Base-by-base conservation (phyloP, 1,140 invertebrate genomes). In the Dreissena rostriformis region DNA sequence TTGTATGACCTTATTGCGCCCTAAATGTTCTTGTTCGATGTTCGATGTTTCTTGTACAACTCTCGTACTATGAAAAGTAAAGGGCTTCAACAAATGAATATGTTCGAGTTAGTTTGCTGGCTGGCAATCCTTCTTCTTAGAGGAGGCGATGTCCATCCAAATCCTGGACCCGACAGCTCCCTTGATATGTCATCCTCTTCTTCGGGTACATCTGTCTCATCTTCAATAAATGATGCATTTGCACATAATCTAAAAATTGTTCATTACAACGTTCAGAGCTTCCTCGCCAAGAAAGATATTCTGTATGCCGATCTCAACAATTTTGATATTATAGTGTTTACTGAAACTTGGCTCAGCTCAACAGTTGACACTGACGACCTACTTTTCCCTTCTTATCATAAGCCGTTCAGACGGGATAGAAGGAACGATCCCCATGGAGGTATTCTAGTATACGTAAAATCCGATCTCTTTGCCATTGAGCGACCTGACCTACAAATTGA, bases 221-320 rank as follows among this genome's bases (percentile, higher is more conserved):
- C 39, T 39, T 39, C 39, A 39, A 39, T 39, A 1, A 70, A 12
- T 39, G 19, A n/a, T 70, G 29, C 26, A 0, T 22, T 51, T 22
- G 53, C 70, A 39, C 10, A 73, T n/a, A 24, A 76, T 63, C 8
- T 68, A 51, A 67, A 15, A 22, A 61, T 67, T 11, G 66, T 68
- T 8, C 65, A 79, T 12, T 79, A 68, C 22, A 79, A 79, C n/a
- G 51, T 57, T 14, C 77, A 79, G 22, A 79, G 65, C 51, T 24
- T 71, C 29, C 39, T 39, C 10, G 17, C 12, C 15, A 68, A 71
- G n/a, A 19, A 8, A 29, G 74, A 77, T 22, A 77, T 66, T 12
- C 24, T 77, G 24, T 77, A 52, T 66, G 24, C 75, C n/a, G 66
- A 79, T 57, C 26, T 79, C 11, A 29, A 39, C 2, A 10, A 68